Evolutionary conservation across 2,797 vertebrate species (phyloP).

Genomic region (Pseudochirops cupreus): DNA sequence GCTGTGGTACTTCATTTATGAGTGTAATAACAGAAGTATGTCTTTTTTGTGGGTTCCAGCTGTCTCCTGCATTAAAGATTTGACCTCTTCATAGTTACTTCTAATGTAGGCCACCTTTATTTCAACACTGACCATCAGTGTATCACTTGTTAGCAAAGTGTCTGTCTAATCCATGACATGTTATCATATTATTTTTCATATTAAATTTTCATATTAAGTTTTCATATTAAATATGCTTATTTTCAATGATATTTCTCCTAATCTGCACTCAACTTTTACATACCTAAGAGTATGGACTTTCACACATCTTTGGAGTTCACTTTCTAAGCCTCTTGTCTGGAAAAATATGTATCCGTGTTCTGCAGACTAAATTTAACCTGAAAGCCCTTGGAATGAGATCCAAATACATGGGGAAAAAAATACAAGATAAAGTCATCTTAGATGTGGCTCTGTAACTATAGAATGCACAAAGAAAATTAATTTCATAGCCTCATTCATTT

Average conservation of each 20-base stretch:
- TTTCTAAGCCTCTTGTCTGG: background rate
- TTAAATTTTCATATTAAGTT: background rate
- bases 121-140: background rate
- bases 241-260: background rate
- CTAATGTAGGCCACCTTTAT: constrained; percentile 20
- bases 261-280: background rate
- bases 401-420: background rate
- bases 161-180: background rate
- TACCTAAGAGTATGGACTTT: constrained; percentile 12
- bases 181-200: too few species aligned
- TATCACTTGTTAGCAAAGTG: constrained; percentile 57
- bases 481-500: background rate
- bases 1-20: constrained; percentile 48
- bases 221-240: background rate
- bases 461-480: background rate
- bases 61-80: constrained; percentile 59
- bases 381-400: background rate
- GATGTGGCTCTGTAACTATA: background rate
- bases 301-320: background rate
- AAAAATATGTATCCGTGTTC: background rate
- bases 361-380: background rate
- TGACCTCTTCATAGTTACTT: constrained; percentile 49
- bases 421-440: background rate
- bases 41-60: constrained; percentile 63
- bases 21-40: constrained; percentile 61